Base-by-base conservation (phyloP, 2,888 invertebrate genomes). In the Ochropleura plecta region DNA sequence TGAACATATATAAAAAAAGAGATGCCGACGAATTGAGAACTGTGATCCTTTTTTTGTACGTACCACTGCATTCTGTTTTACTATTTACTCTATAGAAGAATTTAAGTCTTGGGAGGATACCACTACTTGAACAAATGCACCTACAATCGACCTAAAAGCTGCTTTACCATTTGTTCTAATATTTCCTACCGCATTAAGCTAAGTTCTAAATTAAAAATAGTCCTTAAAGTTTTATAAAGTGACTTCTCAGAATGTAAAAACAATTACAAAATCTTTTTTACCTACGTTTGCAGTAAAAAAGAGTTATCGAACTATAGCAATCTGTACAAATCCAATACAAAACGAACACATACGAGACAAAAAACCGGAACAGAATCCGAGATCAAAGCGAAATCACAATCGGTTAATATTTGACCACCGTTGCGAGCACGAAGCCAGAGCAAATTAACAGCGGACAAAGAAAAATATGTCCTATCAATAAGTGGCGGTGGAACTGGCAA, bases 401-500 rank as follows among this genome's bases (percentile, higher is more conserved):
- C 65, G 72, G 65, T 76, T 81, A 86, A 86, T 90, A 88, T 81
- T 73, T 74, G 78, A 60, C 67, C 65, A 76, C 71, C 82, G 81
- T 79, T 73, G 77, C 88, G 79, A 83, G 86, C 84, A 83, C 89
- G 86, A 83, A 86, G 84, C 83, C 80, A 86, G 82, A 78, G 86
- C 86, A 91, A 94, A 94, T 92, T 91, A 93, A 90, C 90, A 91
- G 89, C 86, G 90, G 86, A 91, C 90, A 91, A 93, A 94, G 92
- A 94, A 93, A 88, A 88, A 89, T 90, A 90, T 93, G 92, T 93
- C 91, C 91, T 94, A 95, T 96, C 95, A 95, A 95, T 96, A 95
- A 96, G 94, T 94, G 92, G 93, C 90, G 91, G 94, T 94, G 92
- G 92, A 95, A 93, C 93, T 93, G 89, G 94, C 93, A 95, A 96